Evolutionary conservation across 2,888 invertebrate species (phyloP).

Genomic region (Stratiomys singularior): DNA sequence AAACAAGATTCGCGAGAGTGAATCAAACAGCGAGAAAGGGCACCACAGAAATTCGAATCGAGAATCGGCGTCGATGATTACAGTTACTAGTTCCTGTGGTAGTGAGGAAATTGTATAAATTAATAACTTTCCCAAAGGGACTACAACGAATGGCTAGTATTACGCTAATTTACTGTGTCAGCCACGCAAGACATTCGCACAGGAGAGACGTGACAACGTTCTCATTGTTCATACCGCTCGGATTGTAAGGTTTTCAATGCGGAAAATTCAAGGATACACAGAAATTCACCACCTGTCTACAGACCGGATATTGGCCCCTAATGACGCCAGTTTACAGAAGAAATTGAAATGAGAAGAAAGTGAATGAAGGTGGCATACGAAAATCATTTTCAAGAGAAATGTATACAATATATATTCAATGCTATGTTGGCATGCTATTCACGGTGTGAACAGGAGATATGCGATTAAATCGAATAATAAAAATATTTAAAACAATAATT

Average conservation of each 20-base stretch:
- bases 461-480: too few species aligned
- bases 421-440: too few species aligned
- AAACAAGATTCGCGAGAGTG: neutral
- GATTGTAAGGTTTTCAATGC: too few species aligned
- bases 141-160: neutral
- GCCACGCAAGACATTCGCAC: neutral
- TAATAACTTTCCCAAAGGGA: neutral
- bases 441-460: too few species aligned
- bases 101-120: neutral
- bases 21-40: neutral
- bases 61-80: neutral
- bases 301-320: neutral
- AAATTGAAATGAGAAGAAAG: neutral
- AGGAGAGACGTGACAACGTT: neutral
- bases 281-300: neutral
- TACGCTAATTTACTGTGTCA: slow-evolving; percentile 2
- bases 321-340: neutral
- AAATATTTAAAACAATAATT: too few species aligned
- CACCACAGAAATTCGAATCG: neutral
- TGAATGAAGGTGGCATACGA: neutral
- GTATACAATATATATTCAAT: neutral
- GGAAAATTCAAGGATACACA: neutral
- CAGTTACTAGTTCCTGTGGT: neutral
- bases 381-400: neutral
- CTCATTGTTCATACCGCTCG: too few species aligned